A percentile compares a stretch with the other conserved stretches of the same genome.
Evolutionary conservation across 2,113 vertebrate genomes (phyloP).

Genomic region (Osmerus eperlanus): DNA sequence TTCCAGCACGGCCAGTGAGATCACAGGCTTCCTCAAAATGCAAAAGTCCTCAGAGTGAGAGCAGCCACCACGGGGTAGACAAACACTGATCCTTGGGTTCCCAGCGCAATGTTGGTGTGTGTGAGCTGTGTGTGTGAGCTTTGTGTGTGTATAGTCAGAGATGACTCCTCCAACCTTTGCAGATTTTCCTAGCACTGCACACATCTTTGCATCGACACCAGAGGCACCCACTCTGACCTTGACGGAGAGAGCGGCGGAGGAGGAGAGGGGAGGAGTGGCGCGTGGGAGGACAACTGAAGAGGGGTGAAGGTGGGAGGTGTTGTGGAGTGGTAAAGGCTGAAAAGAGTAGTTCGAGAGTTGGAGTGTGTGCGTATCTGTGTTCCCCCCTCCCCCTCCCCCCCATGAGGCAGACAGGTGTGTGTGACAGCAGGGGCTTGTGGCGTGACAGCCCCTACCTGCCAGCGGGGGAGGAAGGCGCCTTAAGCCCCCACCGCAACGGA

Average conservation of each 20-base stretch:
- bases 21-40: slow-evolving; percentile 55
- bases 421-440: slow-evolving; percentile 43
- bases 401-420: slow-evolving; percentile 50
- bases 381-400: background rate
- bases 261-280: slow-evolving; percentile 8
- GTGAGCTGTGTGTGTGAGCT: too few relatives aligned
- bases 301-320: too few relatives aligned
- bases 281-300: background rate
- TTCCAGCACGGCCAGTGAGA: slow-evolving; percentile 58
- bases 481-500: slow-evolving; percentile 19
- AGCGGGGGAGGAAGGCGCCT: slow-evolving; percentile 17
- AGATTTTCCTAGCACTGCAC: too few relatives aligned
- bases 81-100: too few relatives aligned
- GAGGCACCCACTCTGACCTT: too few relatives aligned
- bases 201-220: too few relatives aligned
- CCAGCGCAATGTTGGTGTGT: background rate
- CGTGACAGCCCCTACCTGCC: slow-evolving; percentile 4
- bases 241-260: background rate
- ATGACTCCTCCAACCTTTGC: too few relatives aligned
- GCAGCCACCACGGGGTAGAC: too few relatives aligned
- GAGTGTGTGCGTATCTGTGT: background rate
- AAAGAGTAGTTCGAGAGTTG: background rate
- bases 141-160: too few relatives aligned
- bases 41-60: slow-evolving; percentile 43
- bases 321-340: too few relatives aligned